Conservation (phyloP, 1,140 invertebrate genomes). For the Aphis gossypii region DNA sequence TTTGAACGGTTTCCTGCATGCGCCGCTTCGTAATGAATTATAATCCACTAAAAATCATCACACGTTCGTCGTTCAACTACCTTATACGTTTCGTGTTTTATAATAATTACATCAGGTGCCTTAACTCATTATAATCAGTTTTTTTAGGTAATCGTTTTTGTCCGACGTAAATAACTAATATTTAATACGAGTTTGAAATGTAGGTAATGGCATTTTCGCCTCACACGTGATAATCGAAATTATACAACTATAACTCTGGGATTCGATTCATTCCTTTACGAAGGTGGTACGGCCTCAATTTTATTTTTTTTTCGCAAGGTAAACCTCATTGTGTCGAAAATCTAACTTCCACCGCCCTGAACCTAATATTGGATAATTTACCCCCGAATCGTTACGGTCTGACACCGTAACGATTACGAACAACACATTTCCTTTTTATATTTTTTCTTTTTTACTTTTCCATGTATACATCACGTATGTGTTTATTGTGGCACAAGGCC, state of each 20-base stretch:
- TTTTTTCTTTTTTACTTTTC: slow-evolving; percentile 6
- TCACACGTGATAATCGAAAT: neutral
- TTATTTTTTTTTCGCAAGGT: neutral
- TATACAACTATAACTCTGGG: neutral
- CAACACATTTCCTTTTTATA: slow-evolving; percentile 22
- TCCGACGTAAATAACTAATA: neutral
- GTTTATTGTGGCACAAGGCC: neutral
- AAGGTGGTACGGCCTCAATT: neutral
- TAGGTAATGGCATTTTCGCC: neutral
- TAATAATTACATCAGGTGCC: neutral
- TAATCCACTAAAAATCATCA: neutral
- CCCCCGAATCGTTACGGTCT: slow-evolving; percentile 31
- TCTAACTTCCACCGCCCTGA: neutral
- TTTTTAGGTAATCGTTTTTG: neutral
- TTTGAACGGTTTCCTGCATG: neutral
- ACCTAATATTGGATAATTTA: slow-evolving; percentile 38
- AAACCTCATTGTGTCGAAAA: neutral
- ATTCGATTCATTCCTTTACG: neutral
- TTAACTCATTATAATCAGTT: neutral
- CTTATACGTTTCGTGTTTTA: neutral
- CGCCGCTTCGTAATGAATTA: too few relatives aligned
- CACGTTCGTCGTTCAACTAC: neutral
- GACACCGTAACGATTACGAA: slow-evolving; percentile 50
- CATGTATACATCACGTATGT: neutral
- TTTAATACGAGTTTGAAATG: neutral